Conservation (phyloP, 1,140 invertebrate species). For the Telenomus remus region DNA sequence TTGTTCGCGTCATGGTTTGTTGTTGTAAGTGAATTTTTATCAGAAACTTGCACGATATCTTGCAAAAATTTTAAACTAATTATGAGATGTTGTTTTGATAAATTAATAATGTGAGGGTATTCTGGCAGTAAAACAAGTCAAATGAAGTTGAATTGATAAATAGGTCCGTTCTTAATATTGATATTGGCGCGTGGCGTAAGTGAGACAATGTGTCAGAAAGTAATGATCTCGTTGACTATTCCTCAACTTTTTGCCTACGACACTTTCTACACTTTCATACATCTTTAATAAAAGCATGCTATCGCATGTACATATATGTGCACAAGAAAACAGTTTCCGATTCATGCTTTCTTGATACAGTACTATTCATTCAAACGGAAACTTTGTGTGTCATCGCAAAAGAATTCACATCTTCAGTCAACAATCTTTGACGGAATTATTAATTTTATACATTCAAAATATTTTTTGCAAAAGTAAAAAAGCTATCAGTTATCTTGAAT, state of each 20-base stretch:
- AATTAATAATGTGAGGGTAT: too few relatives aligned
- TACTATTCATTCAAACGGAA: conserved; percentile 61
- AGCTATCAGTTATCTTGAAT: too few relatives aligned
- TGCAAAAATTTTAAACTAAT: too few relatives aligned
- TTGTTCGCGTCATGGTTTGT: too few relatives aligned
- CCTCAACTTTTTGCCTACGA: conserved; percentile 53
- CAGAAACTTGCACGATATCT: too few relatives aligned
- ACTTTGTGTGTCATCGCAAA: conserved; percentile 52
- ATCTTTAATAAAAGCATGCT: conserved; percentile 56
- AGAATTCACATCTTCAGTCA: conserved; percentile 41
- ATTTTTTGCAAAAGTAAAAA: neutral
- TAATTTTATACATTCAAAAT: neutral
- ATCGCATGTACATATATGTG: conserved; percentile 59
- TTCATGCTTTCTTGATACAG: conserved; percentile 59
- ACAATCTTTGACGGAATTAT: neutral
- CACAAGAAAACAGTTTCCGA: conserved; percentile 42
- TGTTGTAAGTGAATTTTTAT: too few relatives aligned
- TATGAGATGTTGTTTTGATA: too few relatives aligned
- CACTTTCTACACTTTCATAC: conserved; percentile 54
- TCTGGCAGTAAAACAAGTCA: too few relatives aligned
- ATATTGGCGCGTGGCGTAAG: conserved; percentile 13
- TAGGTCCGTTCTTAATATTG: conserved; percentile 23
- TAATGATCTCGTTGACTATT: conserved; percentile 45
- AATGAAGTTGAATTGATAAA: too few relatives aligned
- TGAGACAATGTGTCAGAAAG: conserved; percentile 12